Percentiles rank a stretch among this genome's conserved stretches.
phyloP scores from a whole-genome alignment of 2,888 invertebrate species.

The Drosophila algonquin region DNA sequence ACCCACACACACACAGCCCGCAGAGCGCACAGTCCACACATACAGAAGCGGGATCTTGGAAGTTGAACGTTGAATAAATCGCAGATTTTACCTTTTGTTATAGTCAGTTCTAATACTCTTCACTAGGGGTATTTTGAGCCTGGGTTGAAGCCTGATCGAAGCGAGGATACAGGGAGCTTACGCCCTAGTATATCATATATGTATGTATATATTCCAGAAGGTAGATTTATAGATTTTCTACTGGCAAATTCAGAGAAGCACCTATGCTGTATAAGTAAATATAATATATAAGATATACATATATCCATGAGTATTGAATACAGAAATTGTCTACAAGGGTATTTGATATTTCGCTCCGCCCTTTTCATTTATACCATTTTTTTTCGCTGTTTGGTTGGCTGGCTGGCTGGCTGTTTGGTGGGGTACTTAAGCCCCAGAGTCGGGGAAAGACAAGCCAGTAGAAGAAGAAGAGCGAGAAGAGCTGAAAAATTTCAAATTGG shows the following conservation, averaged over 20 bases:
- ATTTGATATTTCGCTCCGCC: not conserved
- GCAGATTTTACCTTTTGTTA: slow-evolving; percentile 52
- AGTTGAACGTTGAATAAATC: slow-evolving; percentile 72
- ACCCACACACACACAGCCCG: slow-evolving; percentile 13
- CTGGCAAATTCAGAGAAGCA: too few species aligned
- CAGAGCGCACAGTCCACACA: slow-evolving; percentile 7
- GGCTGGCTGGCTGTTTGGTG: slow-evolving; percentile 24
- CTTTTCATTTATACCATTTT: not conserved
- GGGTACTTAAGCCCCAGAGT: slow-evolving; percentile 64
- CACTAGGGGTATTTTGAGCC: not conserved
- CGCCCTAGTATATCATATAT: too few species aligned
- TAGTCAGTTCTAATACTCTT: slow-evolving; percentile 11
- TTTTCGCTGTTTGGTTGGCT: slow-evolving; percentile 19
- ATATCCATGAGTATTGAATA: not conserved
- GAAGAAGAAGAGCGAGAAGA: slow-evolving; percentile 50
- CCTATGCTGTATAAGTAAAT: too few species aligned
- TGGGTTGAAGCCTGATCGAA: too few species aligned
- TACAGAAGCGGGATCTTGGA: slow-evolving; percentile 61
- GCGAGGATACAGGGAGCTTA: too few species aligned
- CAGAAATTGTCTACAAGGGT: not conserved
- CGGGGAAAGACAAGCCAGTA: slow-evolving; percentile 32
- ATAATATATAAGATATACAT: not conserved
- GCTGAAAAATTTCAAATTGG: slow-evolving; percentile 76
- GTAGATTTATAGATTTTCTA: too few species aligned
- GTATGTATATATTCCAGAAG: too few species aligned